A percentile compares a stretch with the other conserved stretches of the same genome.
phyloP scores from a whole-genome alignment of 1,140 invertebrate species.

The Wiebesia pumilae region DNA sequence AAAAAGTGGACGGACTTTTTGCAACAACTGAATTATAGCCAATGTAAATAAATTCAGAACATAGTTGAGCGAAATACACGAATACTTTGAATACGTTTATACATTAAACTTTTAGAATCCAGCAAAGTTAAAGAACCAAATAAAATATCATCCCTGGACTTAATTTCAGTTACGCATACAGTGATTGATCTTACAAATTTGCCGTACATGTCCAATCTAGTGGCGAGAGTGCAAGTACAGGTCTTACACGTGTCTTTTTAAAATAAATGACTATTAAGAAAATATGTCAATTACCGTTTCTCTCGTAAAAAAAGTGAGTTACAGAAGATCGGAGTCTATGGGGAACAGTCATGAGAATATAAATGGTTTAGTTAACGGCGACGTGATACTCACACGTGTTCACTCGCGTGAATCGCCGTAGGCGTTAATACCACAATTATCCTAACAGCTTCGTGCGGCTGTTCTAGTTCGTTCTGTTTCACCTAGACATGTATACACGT shows the following conservation, averaged over 20 bases:
- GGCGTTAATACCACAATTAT: slow-evolving; percentile 47
- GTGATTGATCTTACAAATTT: neutral
- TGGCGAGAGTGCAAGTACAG: neutral
- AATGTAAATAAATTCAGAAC: neutral
- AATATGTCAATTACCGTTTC: slow-evolving; percentile 49
- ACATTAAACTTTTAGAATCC: neutral
- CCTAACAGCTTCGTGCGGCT: neutral
- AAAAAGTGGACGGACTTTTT: neutral
- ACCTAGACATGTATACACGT: neutral
- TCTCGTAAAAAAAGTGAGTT: neutral
- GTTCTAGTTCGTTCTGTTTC: neutral
- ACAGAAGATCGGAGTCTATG: neutral
- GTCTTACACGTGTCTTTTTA: neutral
- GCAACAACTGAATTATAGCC: neutral
- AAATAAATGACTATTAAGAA: slow-evolving; percentile 25
- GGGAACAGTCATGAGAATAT: slow-evolving; percentile 8
- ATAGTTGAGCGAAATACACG: neutral
- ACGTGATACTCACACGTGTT: neutral
- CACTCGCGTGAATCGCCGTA: neutral
- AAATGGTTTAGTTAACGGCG: neutral
- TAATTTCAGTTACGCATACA: slow-evolving; percentile 21
- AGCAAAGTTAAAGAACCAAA: slow-evolving; percentile 5
- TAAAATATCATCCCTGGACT: neutral
- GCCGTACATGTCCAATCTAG: neutral
- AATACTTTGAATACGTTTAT: neutral